These are phyloP conservation scores for Tympanoctomys barrerae DNA, from an alignment of 2,797 vertebrate genomes.

Conservation along the genomic window DNA sequence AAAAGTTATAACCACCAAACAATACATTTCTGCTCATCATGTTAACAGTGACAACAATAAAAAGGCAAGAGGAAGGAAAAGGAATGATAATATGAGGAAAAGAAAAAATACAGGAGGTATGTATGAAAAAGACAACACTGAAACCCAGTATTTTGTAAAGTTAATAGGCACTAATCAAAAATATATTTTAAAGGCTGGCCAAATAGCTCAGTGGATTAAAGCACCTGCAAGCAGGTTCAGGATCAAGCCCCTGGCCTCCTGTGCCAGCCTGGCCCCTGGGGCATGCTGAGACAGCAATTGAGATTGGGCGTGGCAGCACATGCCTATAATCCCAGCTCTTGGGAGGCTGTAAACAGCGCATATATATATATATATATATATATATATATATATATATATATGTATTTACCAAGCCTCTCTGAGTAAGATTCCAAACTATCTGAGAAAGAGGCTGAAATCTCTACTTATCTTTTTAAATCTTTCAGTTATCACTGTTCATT, in stretches of 20 bases:
- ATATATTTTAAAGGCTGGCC: neutral
- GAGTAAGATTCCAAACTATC: constrained; percentile 31
- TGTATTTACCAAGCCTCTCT: neutral
- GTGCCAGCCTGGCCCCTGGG: too few relatives aligned
- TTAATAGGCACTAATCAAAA: neutral
- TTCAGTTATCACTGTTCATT: constrained; percentile 2
- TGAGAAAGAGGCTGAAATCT: neutral
- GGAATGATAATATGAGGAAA: neutral
- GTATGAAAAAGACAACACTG: neutral
- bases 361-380: too few relatives aligned
- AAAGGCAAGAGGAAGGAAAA: neutral
- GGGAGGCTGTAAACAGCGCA: too few relatives aligned
- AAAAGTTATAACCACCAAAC: neutral
- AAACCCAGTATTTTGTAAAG: neutral
- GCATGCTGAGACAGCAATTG: too few relatives aligned
- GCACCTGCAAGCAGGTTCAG: too few relatives aligned
- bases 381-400: too few relatives aligned
- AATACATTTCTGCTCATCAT: neutral
- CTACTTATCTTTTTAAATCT: neutral
- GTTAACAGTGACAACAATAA: neutral
- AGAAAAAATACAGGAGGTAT: neutral
- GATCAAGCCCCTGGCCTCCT: too few relatives aligned
- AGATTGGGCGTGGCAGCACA: too few relatives aligned
- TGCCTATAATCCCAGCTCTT: too few relatives aligned
- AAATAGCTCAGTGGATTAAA: too few relatives aligned